A percentile compares a stretch with the other conserved stretches of the same genome.
Conservation (phyloP, 2,113 vertebrate species). For the Rhadina sibilatrix region DNA sequence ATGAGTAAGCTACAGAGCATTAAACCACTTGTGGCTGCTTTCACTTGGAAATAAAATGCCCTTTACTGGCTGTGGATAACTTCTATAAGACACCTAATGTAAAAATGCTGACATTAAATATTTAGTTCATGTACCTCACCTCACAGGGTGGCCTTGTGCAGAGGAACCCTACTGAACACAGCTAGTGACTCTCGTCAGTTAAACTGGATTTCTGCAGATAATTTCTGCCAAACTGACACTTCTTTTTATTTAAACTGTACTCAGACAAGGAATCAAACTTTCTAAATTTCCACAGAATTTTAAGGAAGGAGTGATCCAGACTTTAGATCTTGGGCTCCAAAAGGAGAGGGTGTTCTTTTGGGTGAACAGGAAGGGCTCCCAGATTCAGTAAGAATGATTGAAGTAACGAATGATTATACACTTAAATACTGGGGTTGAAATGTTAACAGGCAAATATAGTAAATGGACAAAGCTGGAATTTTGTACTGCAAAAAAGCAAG, state of each 20-base stretch:
- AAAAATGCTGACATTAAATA: neutral
- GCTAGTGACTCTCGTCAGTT: neutral
- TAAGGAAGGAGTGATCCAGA: neutral
- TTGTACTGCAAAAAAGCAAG: neutral
- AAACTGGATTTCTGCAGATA: neutral
- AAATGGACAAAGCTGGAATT: neutral
- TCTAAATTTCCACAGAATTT: neutral
- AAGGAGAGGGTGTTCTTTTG: neutral
- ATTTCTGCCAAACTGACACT: neutral
- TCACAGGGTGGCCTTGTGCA: neutral
- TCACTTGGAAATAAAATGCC: neutral
- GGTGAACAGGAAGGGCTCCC: rapidly evolving
- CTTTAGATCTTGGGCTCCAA: neutral
- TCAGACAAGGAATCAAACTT: neutral
- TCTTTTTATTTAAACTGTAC: neutral
- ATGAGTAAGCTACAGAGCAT: neutral
- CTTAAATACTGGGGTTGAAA: neutral
- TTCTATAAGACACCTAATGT: neutral
- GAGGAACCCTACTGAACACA: neutral
- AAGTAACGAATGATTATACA: neutral
- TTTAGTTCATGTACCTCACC: neutral
- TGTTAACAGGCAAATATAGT: neutral
- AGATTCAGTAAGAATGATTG: neutral
- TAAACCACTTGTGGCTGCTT: neutral
- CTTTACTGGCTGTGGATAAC: neutral